These are phyloP conservation scores for Tolmerus cingulatus DNA, from an alignment of 2,888 invertebrate genomes.

Conservation along the genomic window DNA sequence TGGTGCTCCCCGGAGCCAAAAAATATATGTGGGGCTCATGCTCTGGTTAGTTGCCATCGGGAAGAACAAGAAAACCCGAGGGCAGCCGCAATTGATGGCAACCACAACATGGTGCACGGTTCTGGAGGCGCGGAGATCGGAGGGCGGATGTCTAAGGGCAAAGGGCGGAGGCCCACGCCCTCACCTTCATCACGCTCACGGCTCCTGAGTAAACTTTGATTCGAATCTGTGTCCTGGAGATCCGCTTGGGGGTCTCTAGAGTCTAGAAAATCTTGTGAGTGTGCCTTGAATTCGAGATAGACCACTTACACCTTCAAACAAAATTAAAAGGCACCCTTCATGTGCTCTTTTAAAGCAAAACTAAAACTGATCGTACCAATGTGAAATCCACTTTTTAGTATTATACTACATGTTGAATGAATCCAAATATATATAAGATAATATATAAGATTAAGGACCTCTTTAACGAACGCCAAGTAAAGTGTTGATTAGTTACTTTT, in stretches of 20 bases:
- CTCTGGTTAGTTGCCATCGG: slow-evolving; percentile 3
- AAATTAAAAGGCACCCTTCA: neutral
- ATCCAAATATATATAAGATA: too few species aligned
- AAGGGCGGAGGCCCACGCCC: neutral
- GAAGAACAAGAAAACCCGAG: slow-evolving; percentile 41
- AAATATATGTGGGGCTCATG: slow-evolving; percentile 6
- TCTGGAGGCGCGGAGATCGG: neutral
- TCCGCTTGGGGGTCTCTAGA: neutral
- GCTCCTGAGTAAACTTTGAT: slow-evolving; percentile 11
- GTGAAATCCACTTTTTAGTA: too few species aligned
- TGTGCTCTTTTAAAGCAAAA: neutral
- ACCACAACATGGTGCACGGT: slow-evolving; percentile 46
- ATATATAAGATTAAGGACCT: too few species aligned
- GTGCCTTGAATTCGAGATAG: slow-evolving; percentile 34
- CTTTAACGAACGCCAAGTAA: too few species aligned
- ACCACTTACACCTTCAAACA: neutral
- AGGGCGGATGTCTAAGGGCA: too few species aligned
- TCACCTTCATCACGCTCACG: neutral
- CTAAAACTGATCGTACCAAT: neutral
- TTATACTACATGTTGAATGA: too few species aligned
- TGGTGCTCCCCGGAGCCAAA: neutral
- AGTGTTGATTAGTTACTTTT: too few species aligned
- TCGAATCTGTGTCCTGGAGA: neutral
- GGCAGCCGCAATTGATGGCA: slow-evolving; percentile 45
- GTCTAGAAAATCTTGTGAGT: neutral